Percentiles rank a stretch among this genome's conserved stretches.
These are phyloP conservation scores for Mactromeris polynyma DNA, from an alignment of 2,888 invertebrate genomes.

Conservation along the genomic window DNA sequence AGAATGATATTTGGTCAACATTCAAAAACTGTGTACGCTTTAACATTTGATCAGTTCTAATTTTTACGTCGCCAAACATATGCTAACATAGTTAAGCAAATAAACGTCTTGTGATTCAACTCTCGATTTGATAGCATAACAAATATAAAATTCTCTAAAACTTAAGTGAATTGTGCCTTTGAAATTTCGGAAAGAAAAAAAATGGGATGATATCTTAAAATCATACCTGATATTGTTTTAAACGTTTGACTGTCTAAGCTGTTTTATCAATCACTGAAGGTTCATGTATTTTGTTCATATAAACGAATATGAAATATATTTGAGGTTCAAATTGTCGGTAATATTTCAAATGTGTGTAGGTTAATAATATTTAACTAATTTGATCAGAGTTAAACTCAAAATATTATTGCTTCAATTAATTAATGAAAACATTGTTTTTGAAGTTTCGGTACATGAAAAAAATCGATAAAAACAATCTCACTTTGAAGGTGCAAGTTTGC, in stretches of 20 bases:
- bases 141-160: constrained; percentile 12
- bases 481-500: constrained; percentile 40
- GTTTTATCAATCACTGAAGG: not conserved
- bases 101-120: constrained; percentile 44
- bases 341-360: not conserved
- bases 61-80: constrained; percentile 37
- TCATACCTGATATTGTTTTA: not conserved
- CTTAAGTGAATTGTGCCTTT: constrained; percentile 36
- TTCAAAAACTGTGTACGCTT: not conserved
- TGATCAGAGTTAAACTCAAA: constrained; percentile 1
- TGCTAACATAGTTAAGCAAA: constrained; percentile 52
- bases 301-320: not conserved
- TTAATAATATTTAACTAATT: not conserved
- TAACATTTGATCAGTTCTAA: constrained; percentile 13
- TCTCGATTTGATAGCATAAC: not conserved
- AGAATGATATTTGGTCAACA: constrained; percentile 13
- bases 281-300: not conserved
- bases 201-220: not conserved
- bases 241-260: no score
- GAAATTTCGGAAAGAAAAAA: constrained; percentile 7
- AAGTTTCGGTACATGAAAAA: constrained; percentile 16
- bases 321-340: not conserved
- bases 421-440: not conserved
- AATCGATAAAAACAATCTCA: constrained; percentile 27
- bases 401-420: not conserved